Percentiles rank a stretch among this genome's conserved stretches.
Evolutionary conservation across 2,113 vertebrate genomes (phyloP).

Genomic region (Corythaixoides concolor): DNA sequence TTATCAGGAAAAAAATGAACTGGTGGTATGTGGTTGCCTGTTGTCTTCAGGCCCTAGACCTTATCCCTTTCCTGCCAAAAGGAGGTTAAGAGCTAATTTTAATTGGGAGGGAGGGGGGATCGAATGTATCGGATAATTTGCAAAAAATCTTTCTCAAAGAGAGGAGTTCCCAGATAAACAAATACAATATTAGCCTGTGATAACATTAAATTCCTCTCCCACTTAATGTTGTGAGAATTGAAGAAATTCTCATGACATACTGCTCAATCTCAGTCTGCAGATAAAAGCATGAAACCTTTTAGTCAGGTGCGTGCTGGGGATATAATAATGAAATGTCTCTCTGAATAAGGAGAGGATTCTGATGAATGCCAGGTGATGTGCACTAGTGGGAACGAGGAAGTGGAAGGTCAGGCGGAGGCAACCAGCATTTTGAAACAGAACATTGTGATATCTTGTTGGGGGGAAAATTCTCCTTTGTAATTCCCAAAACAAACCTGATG

Average conservation of each 20-base stretch:
- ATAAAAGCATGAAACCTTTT: background rate
- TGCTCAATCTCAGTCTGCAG: background rate
- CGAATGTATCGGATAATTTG: constrained; percentile 11
- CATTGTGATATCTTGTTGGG: background rate
- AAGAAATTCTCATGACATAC: background rate
- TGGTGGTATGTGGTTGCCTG: constrained; percentile 23
- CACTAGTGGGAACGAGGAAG: background rate
- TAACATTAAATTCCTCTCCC: background rate
- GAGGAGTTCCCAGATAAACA: background rate
- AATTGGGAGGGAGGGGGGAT: background rate
- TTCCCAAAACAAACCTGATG: background rate
- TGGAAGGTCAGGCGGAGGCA: background rate
- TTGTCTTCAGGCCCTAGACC: constrained; percentile 29
- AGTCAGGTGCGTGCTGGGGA: background rate
- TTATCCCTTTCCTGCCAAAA: constrained; percentile 51
- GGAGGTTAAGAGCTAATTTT: constrained; percentile 16
- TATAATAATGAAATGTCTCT: background rate
- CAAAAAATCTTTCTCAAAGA: background rate
- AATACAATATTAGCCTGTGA: background rate
- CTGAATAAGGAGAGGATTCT: background rate
- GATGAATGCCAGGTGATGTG: background rate
- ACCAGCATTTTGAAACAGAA: background rate
- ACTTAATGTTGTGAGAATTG: background rate
- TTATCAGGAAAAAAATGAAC: constrained; percentile 31
- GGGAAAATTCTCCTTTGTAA: background rate